Percentiles rank a stretch among this genome's conserved stretches.
These are phyloP conservation scores for Monomorium pharaonis DNA, from an alignment of 1,140 invertebrate species.

Conservation along the genomic window DNA sequence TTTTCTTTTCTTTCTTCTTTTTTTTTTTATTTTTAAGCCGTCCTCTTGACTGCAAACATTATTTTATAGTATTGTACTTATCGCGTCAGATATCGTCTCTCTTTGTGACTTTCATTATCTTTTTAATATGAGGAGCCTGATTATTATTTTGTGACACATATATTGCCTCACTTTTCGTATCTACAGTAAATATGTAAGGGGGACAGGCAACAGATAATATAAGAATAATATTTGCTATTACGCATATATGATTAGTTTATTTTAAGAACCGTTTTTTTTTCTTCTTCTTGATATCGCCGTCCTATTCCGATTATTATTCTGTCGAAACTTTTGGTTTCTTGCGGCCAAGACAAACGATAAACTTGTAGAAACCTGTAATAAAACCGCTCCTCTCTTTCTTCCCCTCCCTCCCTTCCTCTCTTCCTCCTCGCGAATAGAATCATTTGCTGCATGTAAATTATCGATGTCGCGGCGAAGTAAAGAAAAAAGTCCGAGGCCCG, in stretches of 20 bases:
- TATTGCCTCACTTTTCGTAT: conserved; percentile 26
- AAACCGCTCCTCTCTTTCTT: neutral
- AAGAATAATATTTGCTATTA: conserved; percentile 45
- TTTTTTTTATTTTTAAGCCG: neutral
- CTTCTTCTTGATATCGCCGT: neutral
- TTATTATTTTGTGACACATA: conserved; percentile 27
- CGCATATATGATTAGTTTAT: conserved; percentile 34
- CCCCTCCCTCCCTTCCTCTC: neutral
- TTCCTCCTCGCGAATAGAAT: neutral
- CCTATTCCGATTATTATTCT: neutral
- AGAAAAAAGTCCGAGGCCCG: conserved; percentile 27
- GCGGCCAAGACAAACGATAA: neutral
- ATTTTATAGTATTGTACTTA: conserved; percentile 3
- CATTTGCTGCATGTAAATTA: conserved; percentile 44
- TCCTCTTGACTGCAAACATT: neutral
- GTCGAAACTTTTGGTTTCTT: neutral
- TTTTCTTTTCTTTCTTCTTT: neutral
- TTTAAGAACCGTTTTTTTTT: neutral
- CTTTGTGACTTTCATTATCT: conserved; percentile 3
- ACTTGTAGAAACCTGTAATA: neutral
- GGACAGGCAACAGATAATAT: conserved; percentile 19
- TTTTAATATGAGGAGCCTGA: conserved; percentile 16
- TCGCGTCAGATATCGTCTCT: conserved; percentile 15
- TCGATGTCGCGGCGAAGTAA: conserved; percentile 27
- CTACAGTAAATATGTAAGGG: conserved; percentile 39